A percentile compares a stretch with the other conserved stretches of the same genome.
phyloP scores from a whole-genome alignment of 2,797 vertebrate genomes.

The Characodon lateralis region DNA sequence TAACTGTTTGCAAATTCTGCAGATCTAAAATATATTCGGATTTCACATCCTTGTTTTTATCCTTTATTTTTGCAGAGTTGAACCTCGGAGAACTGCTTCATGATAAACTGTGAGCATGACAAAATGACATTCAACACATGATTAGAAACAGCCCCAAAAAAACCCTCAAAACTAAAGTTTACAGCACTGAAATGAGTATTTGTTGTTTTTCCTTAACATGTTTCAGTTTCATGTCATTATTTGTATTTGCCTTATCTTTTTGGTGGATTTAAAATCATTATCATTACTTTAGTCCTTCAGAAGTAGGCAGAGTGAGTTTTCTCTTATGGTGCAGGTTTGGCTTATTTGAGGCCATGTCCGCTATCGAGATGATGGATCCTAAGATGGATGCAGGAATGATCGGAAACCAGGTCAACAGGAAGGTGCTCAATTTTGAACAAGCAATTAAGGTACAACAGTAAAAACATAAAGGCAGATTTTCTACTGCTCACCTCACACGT shows the following conservation, averaged over 20 bases:
- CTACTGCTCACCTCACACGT: neutral
- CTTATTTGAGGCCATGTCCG: conserved; percentile 99
- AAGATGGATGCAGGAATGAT: conserved; percentile 99
- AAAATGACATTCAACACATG: neutral
- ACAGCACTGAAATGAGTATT: neutral
- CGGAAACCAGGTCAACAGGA: conserved; percentile 98
- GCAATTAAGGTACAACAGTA: conserved; percentile 89
- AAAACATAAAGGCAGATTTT: neutral
- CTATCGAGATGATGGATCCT: conserved; percentile 99
- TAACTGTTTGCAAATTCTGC: neutral
- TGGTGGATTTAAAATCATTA: neutral
- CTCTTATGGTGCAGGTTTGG: conserved; percentile 85
- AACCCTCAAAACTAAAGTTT: neutral
- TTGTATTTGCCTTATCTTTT: neutral
- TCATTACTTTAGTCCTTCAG: neutral
- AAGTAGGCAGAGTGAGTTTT: neutral
- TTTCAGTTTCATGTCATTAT: neutral
- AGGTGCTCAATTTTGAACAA: conserved; percentile 98
- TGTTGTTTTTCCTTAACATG: neutral
- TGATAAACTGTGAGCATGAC: conserved; percentile 94
- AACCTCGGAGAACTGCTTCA: conserved; percentile 97
- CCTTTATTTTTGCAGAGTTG: conserved; percentile 83
- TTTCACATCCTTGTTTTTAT: conserved; percentile 22
- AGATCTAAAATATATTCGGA: conserved; percentile 4
- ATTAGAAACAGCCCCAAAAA: neutral